Percentiles rank a stretch among this genome's conserved stretches.
Conservation (phyloP, 2,888 invertebrate species). For the Eutolmus rufibarbis region DNA sequence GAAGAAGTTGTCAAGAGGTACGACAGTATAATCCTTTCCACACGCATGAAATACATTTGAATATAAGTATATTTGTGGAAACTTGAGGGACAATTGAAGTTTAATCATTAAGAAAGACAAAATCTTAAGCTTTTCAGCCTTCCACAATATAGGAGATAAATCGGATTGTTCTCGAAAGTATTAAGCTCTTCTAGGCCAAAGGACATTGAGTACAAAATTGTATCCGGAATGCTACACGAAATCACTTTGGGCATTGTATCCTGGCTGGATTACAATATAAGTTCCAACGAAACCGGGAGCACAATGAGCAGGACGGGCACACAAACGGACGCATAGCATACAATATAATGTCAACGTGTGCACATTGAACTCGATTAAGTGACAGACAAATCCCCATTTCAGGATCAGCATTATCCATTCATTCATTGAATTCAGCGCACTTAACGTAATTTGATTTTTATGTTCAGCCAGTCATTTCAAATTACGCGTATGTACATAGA, state of each 20-base stretch:
- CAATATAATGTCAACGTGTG: conserved; percentile 22
- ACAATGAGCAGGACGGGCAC: not conserved
- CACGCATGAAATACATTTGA: too few relatives aligned
- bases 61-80: not conserved
- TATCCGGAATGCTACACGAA: not conserved
- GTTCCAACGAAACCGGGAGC: not conserved
- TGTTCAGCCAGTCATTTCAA: conserved; percentile 41
- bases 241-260: not conserved
- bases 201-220: conserved; percentile 17
- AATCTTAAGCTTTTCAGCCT: conserved; percentile 17
- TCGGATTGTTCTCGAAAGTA: not conserved
- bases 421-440: conserved; percentile 46
- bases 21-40: too few relatives aligned
- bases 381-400: conserved; percentile 37
- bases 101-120: not conserved
- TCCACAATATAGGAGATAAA: not conserved
- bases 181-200: conserved; percentile 15
- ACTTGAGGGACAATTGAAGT: not conserved
- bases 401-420: conserved; percentile 43
- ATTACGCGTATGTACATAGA: not conserved
- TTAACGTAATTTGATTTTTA: conserved; percentile 47
- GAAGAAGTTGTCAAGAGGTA: too few relatives aligned
- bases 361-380: conserved; percentile 27
- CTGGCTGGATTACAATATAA: not conserved
- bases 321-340: not conserved